Percentiles rank a stretch among this genome's conserved stretches.
These are phyloP conservation scores for Sebastolobus altivelis DNA, from an alignment of 2,797 vertebrate species.

Conservation along the genomic window DNA sequence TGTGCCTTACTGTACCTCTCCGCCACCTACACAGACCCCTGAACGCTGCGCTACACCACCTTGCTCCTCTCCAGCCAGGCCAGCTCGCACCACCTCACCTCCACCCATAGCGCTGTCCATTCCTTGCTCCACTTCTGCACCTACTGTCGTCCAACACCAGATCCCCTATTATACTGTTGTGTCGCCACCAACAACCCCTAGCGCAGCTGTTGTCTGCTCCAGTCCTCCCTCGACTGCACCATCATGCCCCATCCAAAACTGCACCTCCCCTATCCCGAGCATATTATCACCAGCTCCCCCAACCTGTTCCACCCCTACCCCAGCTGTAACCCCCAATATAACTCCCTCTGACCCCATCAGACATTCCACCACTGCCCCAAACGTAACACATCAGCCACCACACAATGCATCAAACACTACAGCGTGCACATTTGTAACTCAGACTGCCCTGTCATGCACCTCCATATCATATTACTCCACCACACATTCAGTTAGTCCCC, in stretches of 20 bases:
- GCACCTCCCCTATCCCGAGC: constrained; percentile 42
- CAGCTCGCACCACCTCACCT: constrained; percentile 44
- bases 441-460: constrained; percentile 79
- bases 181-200: constrained; percentile 60
- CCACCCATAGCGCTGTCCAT: constrained; percentile 27
- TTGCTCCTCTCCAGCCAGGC: constrained; percentile 59
- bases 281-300: constrained; percentile 29
- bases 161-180: constrained; percentile 72
- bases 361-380: constrained; percentile 27
- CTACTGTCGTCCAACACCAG: constrained; percentile 35
- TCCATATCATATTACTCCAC: constrained; percentile 82
- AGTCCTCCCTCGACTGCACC: constrained; percentile 40
- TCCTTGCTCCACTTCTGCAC: constrained; percentile 46
- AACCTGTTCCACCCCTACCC: constrained; percentile 38
- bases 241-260: constrained; percentile 49
- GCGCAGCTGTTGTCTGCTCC: constrained; percentile 43
- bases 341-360: constrained; percentile 28
- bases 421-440: constrained; percentile 78
- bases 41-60: constrained; percentile 48
- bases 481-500: constrained; percentile 63
- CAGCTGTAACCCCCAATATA: constrained; percentile 25
- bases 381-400: constrained; percentile 40
- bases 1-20: constrained; percentile 80
- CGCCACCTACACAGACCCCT: constrained; percentile 54
- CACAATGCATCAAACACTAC: constrained; percentile 26